Conservation (phyloP, 2,113 vertebrate genomes). For the Bettongia penicillata region DNA sequence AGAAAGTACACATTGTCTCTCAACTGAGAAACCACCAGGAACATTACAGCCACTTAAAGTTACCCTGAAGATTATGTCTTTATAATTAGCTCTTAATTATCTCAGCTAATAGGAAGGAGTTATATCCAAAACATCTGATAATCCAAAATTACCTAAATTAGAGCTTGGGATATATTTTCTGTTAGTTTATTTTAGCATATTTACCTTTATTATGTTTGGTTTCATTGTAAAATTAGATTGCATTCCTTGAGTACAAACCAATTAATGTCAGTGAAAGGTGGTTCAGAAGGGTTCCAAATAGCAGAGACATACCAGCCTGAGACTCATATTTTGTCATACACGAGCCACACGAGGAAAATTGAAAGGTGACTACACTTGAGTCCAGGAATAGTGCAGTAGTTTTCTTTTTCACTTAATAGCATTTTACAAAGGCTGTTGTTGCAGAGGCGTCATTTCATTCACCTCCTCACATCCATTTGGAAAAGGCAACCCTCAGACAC, state of each 20-base stretch:
- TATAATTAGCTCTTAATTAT: background rate
- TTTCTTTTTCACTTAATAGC: background rate
- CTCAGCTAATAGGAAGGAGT: background rate
- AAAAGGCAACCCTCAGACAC: background rate
- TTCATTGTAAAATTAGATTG: background rate
- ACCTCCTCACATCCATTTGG: background rate
- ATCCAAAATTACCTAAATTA: background rate
- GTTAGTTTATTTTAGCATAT: background rate
- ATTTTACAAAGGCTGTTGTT: background rate
- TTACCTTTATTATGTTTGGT: conserved; percentile 22
- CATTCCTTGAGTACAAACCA: background rate
- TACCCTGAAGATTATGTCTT: background rate
- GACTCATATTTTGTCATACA: conserved; percentile 7
- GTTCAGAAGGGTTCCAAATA: background rate
- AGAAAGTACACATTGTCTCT: background rate
- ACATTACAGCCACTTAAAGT: background rate
- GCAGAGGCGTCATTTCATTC: background rate
- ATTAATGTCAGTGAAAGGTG: background rate
- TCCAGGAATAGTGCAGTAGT: background rate
- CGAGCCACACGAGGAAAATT: background rate
- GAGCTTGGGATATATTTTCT: background rate
- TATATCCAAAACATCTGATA: background rate
- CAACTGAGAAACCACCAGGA: background rate
- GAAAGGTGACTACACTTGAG: background rate
- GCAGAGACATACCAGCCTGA: background rate